Evolutionary conservation across 1,140 invertebrate species (phyloP).

Genomic region (Stegodyphus dumicola): DNA sequence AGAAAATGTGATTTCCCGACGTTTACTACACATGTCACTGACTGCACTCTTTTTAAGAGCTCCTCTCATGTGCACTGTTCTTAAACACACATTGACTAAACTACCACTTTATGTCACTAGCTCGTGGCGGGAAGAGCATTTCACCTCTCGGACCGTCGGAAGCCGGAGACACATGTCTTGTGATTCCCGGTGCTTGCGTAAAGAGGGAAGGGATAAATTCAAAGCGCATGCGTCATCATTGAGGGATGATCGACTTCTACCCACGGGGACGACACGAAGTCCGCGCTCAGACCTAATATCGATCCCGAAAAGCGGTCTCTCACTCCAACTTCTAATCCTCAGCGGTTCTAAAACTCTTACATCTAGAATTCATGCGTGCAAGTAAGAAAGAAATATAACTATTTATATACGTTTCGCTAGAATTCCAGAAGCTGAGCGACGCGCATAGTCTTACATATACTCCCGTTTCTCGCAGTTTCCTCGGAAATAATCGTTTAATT

Average conservation of each 20-base stretch:
- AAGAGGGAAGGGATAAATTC: constrained; percentile 5
- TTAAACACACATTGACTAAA: not conserved
- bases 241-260: constrained; percentile 49
- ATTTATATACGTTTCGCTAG: no score
- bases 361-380: no score
- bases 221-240: constrained; percentile 34
- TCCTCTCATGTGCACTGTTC: not conserved
- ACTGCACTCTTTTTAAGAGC: not conserved
- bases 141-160: not conserved
- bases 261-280: constrained; percentile 34
- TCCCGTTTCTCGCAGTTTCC: no score
- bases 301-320: constrained; percentile 39
- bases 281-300: constrained; percentile 41
- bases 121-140: not conserved
- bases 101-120: not conserved
- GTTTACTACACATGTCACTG: not conserved
- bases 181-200: constrained; percentile 12
- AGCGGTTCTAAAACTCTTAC: no score
- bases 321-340: not conserved
- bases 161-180: constrained; percentile 40
- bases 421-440: no score
- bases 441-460: no score
- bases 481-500: no score
- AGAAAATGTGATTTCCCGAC: not conserved
- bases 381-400: no score